These are phyloP conservation scores for Lepetodrilus schrolli DNA, from an alignment of 2,888 invertebrate genomes.

Conservation along the genomic window DNA sequence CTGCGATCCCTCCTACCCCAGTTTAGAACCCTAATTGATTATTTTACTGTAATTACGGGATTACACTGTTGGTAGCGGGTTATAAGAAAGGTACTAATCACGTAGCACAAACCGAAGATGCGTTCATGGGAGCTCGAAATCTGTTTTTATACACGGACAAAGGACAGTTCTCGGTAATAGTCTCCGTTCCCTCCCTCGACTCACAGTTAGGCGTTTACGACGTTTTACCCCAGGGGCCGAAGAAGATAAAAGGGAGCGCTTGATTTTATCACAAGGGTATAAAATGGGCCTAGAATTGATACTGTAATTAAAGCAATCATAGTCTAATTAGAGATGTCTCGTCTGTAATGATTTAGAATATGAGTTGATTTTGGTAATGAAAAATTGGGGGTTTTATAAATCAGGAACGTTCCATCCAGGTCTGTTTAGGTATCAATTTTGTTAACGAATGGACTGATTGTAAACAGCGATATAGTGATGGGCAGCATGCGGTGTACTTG, in stretches of 20 bases:
- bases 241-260: constrained; percentile 13
- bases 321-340: constrained; percentile 16
- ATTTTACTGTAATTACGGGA: neutral
- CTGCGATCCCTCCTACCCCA: neutral
- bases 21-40: constrained; percentile 11
- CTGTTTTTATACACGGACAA: neutral
- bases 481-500: neutral
- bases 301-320: constrained; percentile 21
- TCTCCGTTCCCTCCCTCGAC: neutral
- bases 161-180: neutral
- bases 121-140: neutral
- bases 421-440: constrained; percentile 6
- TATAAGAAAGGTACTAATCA: constrained; percentile 3
- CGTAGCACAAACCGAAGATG: neutral
- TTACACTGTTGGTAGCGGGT: constrained; percentile 21
- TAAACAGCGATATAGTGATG: neutral
- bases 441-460: neutral
- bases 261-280: constrained; percentile 19
- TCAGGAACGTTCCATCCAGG: neutral
- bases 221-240: neutral
- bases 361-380: constrained; percentile 9
- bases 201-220: neutral
- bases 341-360: neutral
- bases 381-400: neutral
- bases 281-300: constrained; percentile 6